Base-by-base conservation (phyloP, 2,888 invertebrate species). In the Incurvaria masculella region DNA sequence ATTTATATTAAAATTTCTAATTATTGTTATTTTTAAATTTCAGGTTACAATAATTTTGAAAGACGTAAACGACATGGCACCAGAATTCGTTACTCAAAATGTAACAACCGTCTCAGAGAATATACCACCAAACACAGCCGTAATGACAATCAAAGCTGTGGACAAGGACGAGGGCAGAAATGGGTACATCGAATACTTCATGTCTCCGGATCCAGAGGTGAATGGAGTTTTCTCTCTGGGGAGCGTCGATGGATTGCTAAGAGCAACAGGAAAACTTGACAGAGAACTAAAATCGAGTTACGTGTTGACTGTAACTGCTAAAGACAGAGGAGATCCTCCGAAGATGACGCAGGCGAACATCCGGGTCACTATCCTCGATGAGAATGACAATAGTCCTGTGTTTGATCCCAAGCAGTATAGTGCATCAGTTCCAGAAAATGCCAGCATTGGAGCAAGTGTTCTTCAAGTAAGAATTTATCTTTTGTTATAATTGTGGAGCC, bases 51-150 rank as follows among this genome's bases (percentile, higher is more conserved):
- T 96, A 55, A 85, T 88, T 52, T 79, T 97, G 47, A 87, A 90
- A 64, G 96, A 97, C 69, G 89, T 94, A 53, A 96, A 97, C 73
- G 96, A 97, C 67, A 89, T 92, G 82, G 85, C 89, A 33, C 96
- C 96, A 4, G 86, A 87, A 62, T 94, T 96, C 69, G 82, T 89
- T 53, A 88, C 91, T 4, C 82, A 88, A 19, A 89, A 90, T 62
- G 84, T 86, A 61, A 91, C 93, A 26, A 74, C 87, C 33, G 85
- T 95, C 16, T 81, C 86, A 51, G 95, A 95, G 76, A 94, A 94
- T 69, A 88, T 91, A 51, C 87, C 92, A 11, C 68, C 87, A 40
- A 94, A 94, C 64, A 91, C 93, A 2, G 89, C 94, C 39, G 87
- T 95, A 21, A 89, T 92, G 85, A 91, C 90, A 10, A 84, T 95